A percentile compares a stretch with the other conserved stretches of the same genome.
phyloP scores from a whole-genome alignment of 2,113 vertebrate species.

The Phocoena phocoena region DNA sequence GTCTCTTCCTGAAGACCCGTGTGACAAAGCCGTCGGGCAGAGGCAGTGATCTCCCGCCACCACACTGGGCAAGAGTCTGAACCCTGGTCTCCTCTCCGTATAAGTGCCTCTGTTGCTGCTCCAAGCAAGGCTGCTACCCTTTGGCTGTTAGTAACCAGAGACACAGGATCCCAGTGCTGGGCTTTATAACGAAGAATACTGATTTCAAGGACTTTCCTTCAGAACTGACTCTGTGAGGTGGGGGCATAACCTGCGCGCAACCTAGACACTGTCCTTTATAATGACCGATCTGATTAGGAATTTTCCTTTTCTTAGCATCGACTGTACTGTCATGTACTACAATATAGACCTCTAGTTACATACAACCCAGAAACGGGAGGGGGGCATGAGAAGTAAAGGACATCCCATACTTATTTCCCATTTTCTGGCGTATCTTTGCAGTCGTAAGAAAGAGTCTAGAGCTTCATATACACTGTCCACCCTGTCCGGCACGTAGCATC shows the following conservation, averaged over 20 bases:
- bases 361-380: neutral
- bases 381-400: neutral
- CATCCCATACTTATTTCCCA: neutral
- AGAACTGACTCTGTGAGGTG: neutral
- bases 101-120: neutral
- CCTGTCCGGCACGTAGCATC: neutral
- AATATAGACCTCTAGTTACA: neutral
- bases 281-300: too few relatives aligned
- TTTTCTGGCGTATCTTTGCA: neutral
- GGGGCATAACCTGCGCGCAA: neutral
- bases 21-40: conserved; percentile 70
- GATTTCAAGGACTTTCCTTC: neutral
- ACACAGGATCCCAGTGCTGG: neutral
- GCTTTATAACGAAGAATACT: neutral
- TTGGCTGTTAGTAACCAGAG: conserved; percentile 63
- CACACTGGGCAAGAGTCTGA: conserved; percentile 41
- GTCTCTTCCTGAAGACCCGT: conserved; percentile 63
- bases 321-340: neutral
- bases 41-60: conserved; percentile 39
- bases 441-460: neutral
- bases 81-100: conserved; percentile 56
- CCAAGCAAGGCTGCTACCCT: conserved; percentile 33
- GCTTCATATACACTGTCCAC: neutral
- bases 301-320: neutral
- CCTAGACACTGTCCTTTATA: neutral